Evolutionary conservation across 2,797 vertebrate species (phyloP), one percentile per base, ranked within the genome.

Genomic region (Myripristis murdjan): DNA sequence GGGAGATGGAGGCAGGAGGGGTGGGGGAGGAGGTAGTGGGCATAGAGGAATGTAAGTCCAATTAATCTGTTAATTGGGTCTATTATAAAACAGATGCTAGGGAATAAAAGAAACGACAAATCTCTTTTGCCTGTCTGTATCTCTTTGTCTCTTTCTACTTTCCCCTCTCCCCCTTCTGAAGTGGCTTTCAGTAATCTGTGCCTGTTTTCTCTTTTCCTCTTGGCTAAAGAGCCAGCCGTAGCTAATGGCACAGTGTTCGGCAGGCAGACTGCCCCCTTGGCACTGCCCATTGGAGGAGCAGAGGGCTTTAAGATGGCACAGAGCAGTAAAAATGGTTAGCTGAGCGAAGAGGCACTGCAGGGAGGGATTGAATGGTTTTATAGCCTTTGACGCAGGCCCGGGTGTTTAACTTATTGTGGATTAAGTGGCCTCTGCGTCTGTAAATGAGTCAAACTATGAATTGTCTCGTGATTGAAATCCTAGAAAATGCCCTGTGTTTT

Each of bases 221-320:
- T 87, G 88, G 91, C 88, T 89, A 90, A 91, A 89, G 87, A 90
- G 75, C 81, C 87, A 81, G 81, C 84, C 86, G 80, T 85, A 73
- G 88, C 90, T 92, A 88, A 91, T 89, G 82, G 90, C 87, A 83
- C 82, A 69, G 86, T 76, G 83, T 76, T 82, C 41, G 73, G 84
- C 85, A 88, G 86, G 86, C 85, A 84, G 82, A 90, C 84, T 86
- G 88, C 83, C 91, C 90, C 91, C 91, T 86, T 89, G 92, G 89
- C 91, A 90, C 87, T 73, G 87, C 84, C 87, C 72, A 33, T 74
- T 84, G 81, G 82, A 89, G 85, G 59, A 90, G 83, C 74, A 76
- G 54, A 76, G 89, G 83, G 86, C 79, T 87, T 83, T 89, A 79
- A 86, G 88, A 88, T 87, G 85, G 85, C 85, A 87, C 84, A 64